phyloP scores from a whole-genome alignment of 2,888 invertebrate species.

The Pardosa pseudoannulata region DNA sequence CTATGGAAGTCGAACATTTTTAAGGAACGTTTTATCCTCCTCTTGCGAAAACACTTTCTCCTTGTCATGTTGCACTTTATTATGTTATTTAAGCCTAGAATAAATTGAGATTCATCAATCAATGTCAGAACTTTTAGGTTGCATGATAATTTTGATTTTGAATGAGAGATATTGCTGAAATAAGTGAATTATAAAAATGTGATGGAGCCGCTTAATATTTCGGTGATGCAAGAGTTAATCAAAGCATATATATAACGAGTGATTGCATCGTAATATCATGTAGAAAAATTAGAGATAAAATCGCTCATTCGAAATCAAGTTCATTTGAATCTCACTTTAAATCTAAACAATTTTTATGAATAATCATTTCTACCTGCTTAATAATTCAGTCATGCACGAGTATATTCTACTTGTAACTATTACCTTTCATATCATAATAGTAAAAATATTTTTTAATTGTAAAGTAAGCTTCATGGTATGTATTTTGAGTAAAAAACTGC shows the following conservation, averaged over 20 bases:
- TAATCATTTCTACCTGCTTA: too few relatives aligned
- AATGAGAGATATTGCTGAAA: background rate
- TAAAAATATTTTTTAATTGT: too few relatives aligned
- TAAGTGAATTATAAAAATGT: conserved; percentile 4
- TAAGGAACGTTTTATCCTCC: background rate
- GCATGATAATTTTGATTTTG: conserved; percentile 22
- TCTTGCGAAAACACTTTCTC: background rate
- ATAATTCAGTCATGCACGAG: too few relatives aligned
- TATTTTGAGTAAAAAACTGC: too few relatives aligned
- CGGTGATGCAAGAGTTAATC: background rate
- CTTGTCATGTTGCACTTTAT: conserved; percentile 9
- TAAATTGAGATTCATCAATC: conserved; percentile 26
- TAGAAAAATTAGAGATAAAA: too few relatives aligned
- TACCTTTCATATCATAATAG: too few relatives aligned
- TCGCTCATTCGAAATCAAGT: too few relatives aligned
- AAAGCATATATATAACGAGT: background rate
- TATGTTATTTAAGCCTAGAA: conserved; percentile 12
- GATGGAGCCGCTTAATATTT: background rate
- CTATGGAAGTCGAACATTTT: background rate
- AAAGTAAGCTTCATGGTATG: too few relatives aligned
- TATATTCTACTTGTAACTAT: too few relatives aligned
- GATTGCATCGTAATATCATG: background rate
- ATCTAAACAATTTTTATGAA: too few relatives aligned
- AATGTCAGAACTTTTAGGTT: conserved; percentile 26
- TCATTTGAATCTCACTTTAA: too few relatives aligned